phyloP scores from a whole-genome alignment of 2,888 invertebrate genomes.

The Plemyria rubiginata region DNA sequence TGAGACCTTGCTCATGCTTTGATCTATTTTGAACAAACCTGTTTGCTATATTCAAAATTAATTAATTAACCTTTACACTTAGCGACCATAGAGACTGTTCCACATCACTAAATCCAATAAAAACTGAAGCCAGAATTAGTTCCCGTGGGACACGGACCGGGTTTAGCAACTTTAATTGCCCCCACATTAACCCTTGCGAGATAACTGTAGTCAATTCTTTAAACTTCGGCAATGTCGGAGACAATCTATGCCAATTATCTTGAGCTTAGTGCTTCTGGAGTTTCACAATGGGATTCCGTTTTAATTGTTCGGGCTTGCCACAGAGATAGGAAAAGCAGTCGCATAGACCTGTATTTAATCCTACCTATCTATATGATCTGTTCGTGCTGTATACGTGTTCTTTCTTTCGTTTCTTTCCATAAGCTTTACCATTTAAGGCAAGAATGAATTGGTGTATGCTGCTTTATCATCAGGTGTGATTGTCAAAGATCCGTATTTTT shows the following conservation, averaged over 20 bases:
- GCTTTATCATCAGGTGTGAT: too few species aligned
- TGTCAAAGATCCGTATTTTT: too few species aligned
- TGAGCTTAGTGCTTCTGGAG: slow-evolving; percentile 64
- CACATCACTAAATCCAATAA: slow-evolving; percentile 31
- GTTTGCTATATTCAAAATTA: background rate
- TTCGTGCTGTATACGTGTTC: too few species aligned
- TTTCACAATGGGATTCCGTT: slow-evolving; percentile 55
- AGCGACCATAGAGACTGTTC: background rate
- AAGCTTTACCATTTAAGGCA: too few species aligned
- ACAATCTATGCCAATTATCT: slow-evolving; percentile 79
- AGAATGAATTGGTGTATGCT: too few species aligned
- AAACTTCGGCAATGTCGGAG: slow-evolving; percentile 71
- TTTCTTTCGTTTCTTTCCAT: too few species aligned
- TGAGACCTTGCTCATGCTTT: too few species aligned
- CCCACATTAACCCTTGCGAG: slow-evolving; percentile 78
- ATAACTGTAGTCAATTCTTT: slow-evolving; percentile 77
- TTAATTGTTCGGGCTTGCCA: slow-evolving; percentile 53
- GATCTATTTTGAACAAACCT: background rate
- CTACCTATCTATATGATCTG: too few species aligned
- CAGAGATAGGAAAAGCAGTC: slow-evolving; percentile 10
- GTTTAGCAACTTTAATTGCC: slow-evolving; percentile 78
- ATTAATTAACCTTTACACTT: background rate
- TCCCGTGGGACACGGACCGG: slow-evolving; percentile 41
- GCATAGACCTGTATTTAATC: too few species aligned
- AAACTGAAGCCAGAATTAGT: slow-evolving; percentile 38